Conservation (phyloP, 2,888 invertebrate species). For the Pherbina coryleti region DNA sequence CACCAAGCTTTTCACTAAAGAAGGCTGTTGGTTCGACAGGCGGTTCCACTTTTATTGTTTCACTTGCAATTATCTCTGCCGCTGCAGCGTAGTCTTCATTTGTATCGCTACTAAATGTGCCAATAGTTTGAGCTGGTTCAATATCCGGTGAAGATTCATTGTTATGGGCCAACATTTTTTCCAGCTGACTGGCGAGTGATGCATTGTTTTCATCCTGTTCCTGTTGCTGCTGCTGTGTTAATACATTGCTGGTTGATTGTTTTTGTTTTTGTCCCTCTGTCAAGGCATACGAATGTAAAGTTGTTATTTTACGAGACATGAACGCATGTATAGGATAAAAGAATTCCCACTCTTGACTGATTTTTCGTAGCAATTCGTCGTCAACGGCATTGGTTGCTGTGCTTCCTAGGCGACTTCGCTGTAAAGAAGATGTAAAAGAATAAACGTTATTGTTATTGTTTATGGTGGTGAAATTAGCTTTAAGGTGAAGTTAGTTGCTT, state of each 20-base stretch:
- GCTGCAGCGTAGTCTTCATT: conserved; percentile 49
- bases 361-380: conserved; percentile 51
- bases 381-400: conserved; percentile 47
- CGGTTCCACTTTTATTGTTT: conserved; percentile 15
- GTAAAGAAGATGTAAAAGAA: background rate
- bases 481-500: background rate
- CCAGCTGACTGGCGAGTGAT: conserved; percentile 29
- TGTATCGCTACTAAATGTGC: conserved; percentile 51
- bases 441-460: background rate
- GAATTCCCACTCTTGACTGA: conserved; percentile 65
- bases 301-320: conserved; percentile 64
- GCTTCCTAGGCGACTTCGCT: conserved; percentile 53
- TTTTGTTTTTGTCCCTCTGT: conserved; percentile 43
- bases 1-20: background rate
- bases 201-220: conserved; percentile 34
- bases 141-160: conserved; percentile 20
- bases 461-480: too few species aligned
- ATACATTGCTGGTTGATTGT: conserved; percentile 32
- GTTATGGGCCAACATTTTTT: conserved; percentile 20
- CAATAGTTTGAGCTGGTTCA: conserved; percentile 11
- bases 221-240: conserved; percentile 37
- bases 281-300: conserved; percentile 65
- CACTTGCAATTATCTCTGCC: conserved; percentile 40
- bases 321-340: conserved; percentile 63
- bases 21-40: background rate